These are phyloP conservation scores for Oegoconia quadripuncta DNA, from an alignment of 2,888 invertebrate genomes.

Conservation along the genomic window DNA sequence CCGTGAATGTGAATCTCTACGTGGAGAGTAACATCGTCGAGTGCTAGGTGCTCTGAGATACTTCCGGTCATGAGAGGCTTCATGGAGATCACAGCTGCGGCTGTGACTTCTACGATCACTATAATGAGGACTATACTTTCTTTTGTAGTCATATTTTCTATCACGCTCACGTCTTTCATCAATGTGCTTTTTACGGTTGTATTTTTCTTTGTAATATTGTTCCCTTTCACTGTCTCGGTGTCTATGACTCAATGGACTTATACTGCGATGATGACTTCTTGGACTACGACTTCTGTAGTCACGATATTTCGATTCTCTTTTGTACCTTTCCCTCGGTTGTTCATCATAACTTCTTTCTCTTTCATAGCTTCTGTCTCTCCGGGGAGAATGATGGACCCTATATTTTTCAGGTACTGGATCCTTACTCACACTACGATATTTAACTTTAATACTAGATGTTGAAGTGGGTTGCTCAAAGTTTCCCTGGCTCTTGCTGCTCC, in stretches of 20 bases:
- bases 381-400: slow-evolving; percentile 33
- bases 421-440: no score
- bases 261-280: slow-evolving; percentile 31
- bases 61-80: slow-evolving; percentile 29
- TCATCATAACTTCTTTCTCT: slow-evolving; percentile 26
- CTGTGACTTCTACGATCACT: slow-evolving; percentile 43
- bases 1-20: slow-evolving; percentile 26
- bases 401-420: slow-evolving; percentile 21
- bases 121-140: slow-evolving; percentile 33
- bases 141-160: slow-evolving; percentile 43
- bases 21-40: slow-evolving; percentile 29
- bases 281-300: slow-evolving; percentile 37
- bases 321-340: slow-evolving; percentile 25
- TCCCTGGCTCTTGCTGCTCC: no score
- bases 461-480: background rate
- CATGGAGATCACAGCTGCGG: slow-evolving; percentile 30
- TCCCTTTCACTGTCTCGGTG: slow-evolving; percentile 18
- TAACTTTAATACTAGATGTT: background rate
- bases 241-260: slow-evolving; percentile 40
- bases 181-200: slow-evolving; percentile 20
- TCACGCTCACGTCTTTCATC: slow-evolving; percentile 37
- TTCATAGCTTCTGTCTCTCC: slow-evolving; percentile 27
- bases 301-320: slow-evolving; percentile 30
- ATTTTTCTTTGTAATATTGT: slow-evolving; percentile 31
- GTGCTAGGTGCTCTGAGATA: slow-evolving; percentile 41